Conservation (phyloP, 2,888 invertebrate species). For the Phortica okadai region DNA sequence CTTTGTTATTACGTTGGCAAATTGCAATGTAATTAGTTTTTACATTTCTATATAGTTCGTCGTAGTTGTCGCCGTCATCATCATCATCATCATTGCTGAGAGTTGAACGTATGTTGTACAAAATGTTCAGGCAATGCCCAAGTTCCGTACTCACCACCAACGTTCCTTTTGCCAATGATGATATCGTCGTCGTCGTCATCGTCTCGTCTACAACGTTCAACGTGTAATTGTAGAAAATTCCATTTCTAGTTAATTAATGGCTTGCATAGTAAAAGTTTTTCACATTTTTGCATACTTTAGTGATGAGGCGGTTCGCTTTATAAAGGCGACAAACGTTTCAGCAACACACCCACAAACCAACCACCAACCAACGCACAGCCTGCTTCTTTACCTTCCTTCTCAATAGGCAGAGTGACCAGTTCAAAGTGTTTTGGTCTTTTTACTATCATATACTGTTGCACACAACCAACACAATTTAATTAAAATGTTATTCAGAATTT, state of each 20-base stretch:
- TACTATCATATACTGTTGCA: background rate
- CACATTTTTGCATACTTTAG: slow-evolving; percentile 32
- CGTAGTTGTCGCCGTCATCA: slow-evolving; percentile 27
- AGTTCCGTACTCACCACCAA: no score
- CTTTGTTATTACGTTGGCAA: slow-evolving; percentile 52
- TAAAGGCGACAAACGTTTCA: slow-evolving; percentile 58
- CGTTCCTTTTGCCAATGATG: no score
- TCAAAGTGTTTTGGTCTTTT: slow-evolving; percentile 12
- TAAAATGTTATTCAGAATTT: background rate
- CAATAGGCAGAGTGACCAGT: slow-evolving; percentile 43
- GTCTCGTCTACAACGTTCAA: slow-evolving; percentile 41
- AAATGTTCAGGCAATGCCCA: no score
- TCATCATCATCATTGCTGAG: background rate
- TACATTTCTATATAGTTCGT: slow-evolving; percentile 60
- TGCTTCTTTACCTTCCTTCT: slow-evolving; percentile 37
- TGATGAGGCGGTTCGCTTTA: slow-evolving; percentile 64
- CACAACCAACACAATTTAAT: background rate
- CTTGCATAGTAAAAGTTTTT: slow-evolving; percentile 43
- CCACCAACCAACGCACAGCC: slow-evolving; percentile 41
- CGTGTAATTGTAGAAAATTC: slow-evolving; percentile 69
- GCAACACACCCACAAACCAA: slow-evolving; percentile 34
- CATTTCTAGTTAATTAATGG: slow-evolving; percentile 69
- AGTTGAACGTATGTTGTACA: no score
- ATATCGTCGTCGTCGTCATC: background rate
- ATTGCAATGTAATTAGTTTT: slow-evolving; percentile 73